Base-by-base conservation (phyloP, 1,140 invertebrate species). In the Laodelphax striatellus region DNA sequence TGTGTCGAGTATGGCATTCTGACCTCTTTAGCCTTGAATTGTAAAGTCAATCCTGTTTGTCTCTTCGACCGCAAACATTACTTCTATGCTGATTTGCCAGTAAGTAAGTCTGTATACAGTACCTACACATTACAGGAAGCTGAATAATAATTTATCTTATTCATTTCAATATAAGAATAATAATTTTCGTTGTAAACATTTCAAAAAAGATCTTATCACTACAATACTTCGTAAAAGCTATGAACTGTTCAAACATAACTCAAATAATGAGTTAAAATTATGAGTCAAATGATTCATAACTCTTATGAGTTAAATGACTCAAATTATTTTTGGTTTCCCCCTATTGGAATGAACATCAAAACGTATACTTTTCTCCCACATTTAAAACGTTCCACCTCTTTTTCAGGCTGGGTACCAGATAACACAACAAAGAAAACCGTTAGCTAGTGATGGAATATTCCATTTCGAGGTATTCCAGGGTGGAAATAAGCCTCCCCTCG, bases 21-120 rank as follows among this genome's bases (percentile, higher is more conserved):
- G 59, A 93, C 95, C 16, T 90, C 91, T 0, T 69, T 97, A 60
- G 89, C 94, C 1, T 74, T 98, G 2, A 86, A 87, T 52, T 97
- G 92, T 70, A 76, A 79, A 66, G 65, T 93, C 2, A 93, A 96
- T 71, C 75, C 82, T 69, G 75, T 87, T 19, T 97, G 93, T 5
- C 80, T 78, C 64, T 99, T 99, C 80, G 97, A 98, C 73, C 80
- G 97, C 61, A 99, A 99, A 74, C 97, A 99, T 77, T 99, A 99
- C 70, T 98, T 98, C 74, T 99, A 99, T 78, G 86, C 94, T 11
- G 97, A 99, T 82, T 81, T 98, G 67, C 97, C 97, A 19, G 88
- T 90, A 77, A 79, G 77, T 76, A 59, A 5, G 14, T n/a, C n/a
- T n/a, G n/a, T n/a, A n/a, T n/a, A n/a, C n/a, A n/a, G n/a, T n/a